A percentile compares a stretch with the other conserved stretches of the same genome.
These are phyloP conservation scores for Orthosia gothica DNA, from an alignment of 2,888 invertebrate genomes.

Conservation along the genomic window DNA sequence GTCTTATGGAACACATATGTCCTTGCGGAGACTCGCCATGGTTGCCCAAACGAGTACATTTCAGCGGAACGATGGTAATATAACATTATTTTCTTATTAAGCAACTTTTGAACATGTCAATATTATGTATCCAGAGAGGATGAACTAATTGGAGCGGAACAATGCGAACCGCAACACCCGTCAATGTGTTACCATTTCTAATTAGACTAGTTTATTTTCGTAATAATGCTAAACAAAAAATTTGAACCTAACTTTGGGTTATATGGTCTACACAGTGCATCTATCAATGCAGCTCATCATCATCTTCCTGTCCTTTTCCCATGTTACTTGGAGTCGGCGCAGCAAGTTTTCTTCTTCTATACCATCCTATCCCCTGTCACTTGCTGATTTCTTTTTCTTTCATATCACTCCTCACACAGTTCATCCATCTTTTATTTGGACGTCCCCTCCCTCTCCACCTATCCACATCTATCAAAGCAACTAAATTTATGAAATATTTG, in stretches of 20 bases:
- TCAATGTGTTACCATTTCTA: neutral
- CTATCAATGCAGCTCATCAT: neutral
- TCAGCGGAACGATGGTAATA: conserved; percentile 94
- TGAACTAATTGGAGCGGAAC: no score
- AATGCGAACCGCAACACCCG: neutral
- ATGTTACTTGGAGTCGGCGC: no score
- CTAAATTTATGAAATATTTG: neutral
- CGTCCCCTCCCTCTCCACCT: no score
- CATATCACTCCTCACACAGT: no score
- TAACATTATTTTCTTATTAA: conserved; percentile 24
- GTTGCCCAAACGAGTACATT: conserved; percentile 93
- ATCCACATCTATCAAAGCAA: neutral
- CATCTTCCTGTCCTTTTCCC: no score
- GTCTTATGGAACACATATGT: conserved; percentile 99
- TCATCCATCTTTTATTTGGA: no score
- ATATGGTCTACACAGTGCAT: neutral
- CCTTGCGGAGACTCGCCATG: conserved; percentile 94
- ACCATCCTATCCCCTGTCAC: no score
- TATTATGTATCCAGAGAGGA: neutral
- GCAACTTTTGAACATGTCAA: neutral
- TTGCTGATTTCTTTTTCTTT: no score
- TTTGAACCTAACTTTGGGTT: neutral
- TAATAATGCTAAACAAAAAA: neutral
- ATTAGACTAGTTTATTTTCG: neutral
- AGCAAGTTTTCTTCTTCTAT: no score